These are phyloP conservation scores for Clarias magur DNA, from an alignment of 2,113 vertebrate species.

Conservation along the genomic window DNA sequence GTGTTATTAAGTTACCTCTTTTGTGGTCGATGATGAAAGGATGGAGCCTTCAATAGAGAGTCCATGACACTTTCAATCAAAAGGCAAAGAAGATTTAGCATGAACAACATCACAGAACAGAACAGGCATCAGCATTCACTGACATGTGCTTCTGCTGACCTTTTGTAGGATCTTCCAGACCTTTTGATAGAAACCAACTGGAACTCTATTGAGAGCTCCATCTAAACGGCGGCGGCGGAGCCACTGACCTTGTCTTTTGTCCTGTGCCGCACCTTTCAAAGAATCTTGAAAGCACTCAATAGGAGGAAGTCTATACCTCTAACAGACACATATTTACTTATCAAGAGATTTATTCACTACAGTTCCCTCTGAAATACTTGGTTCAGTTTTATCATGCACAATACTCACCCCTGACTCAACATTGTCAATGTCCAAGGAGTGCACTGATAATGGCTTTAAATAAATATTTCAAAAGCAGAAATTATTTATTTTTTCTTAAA, in stretches of 20 bases:
- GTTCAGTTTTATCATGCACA: neutral
- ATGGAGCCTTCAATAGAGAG: constrained; percentile 92
- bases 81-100: neutral
- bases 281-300: constrained; percentile 68
- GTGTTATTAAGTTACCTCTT: constrained; percentile 78
- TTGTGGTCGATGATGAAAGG: constrained; percentile 91
- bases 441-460: constrained; percentile 49
- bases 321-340: constrained; percentile 31
- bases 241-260: constrained; percentile 90
- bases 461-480: neutral
- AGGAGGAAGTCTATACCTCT: constrained; percentile 68
- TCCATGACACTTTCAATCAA: constrained; percentile 84
- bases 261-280: constrained; percentile 59
- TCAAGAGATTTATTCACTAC: neutral
- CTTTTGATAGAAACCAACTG: constrained; percentile 93
- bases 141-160: constrained; percentile 65
- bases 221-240: constrained; percentile 89
- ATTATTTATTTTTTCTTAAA: neutral
- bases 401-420: constrained; percentile 55
- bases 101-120: neutral
- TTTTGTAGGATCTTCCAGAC: constrained; percentile 96
- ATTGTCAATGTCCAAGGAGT: constrained; percentile 52
- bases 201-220: constrained; percentile 91
- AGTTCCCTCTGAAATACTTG: neutral
- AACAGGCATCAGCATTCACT: neutral